Conservation (phyloP, 2,888 invertebrate species). For the Leptopilina myrica region DNA sequence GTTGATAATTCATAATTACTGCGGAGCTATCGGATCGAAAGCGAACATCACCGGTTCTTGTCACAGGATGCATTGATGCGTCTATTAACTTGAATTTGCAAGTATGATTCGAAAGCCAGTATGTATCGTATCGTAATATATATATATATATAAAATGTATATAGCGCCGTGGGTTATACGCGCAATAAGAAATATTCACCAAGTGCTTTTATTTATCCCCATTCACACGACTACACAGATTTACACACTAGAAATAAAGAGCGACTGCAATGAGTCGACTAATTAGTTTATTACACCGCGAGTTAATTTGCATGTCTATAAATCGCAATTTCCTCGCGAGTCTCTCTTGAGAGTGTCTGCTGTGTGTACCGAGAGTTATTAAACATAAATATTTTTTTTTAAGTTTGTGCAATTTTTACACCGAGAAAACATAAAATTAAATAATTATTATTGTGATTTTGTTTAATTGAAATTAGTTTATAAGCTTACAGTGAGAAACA, state of each 20-base stretch:
- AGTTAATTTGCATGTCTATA: conserved; percentile 68
- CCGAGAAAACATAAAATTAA: too few species aligned
- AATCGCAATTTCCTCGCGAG: conserved; percentile 58
- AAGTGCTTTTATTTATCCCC: conserved; percentile 33
- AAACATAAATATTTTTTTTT: too few species aligned
- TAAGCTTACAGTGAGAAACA: too few species aligned
- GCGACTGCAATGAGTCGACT: conserved; percentile 66
- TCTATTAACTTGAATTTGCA: conserved; percentile 71
- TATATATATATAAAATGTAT: neutral
- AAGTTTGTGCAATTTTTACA: too few species aligned
- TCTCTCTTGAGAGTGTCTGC: neutral
- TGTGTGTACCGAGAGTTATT: too few species aligned
- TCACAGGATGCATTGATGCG: conserved; percentile 69
- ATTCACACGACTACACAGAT: conserved; percentile 39
- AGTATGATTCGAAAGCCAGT: conserved; percentile 67
- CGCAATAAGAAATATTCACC: conserved; percentile 25
- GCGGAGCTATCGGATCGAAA: conserved; percentile 60
- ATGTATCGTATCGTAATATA: neutral
- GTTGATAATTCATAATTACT: conserved; percentile 71
- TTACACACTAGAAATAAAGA: conserved; percentile 54
- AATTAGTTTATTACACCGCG: conserved; percentile 70
- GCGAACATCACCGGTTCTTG: conserved; percentile 65
- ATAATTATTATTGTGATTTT: too few species aligned
- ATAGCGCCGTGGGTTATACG: conserved; percentile 38
- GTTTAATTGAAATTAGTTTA: too few species aligned